phyloP scores from a whole-genome alignment of 2,888 invertebrate genomes.

The Dendrolimus houi region DNA sequence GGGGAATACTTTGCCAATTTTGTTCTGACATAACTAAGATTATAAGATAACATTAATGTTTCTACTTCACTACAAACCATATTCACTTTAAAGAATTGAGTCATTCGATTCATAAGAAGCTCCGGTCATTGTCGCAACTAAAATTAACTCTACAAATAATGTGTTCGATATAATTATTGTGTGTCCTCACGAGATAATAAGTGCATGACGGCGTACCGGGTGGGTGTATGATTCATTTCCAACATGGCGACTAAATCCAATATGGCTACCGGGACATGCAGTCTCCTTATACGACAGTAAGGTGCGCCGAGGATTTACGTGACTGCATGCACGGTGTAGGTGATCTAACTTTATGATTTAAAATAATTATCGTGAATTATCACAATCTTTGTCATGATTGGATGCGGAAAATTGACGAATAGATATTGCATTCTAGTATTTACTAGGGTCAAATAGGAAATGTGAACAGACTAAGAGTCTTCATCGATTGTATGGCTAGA shows the following conservation, averaged over 20 bases:
- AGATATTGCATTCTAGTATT: too few relatives aligned
- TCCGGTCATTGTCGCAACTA: not conserved
- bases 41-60: too few relatives aligned
- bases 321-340: not conserved
- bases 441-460: too few relatives aligned
- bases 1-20: too few relatives aligned
- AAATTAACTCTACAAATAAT: not conserved
- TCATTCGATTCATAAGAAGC: not conserved
- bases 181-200: not conserved
- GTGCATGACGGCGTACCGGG: slow-evolving; percentile 2
- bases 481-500: too few relatives aligned
- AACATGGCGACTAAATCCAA: slow-evolving; percentile 27
- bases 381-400: too few relatives aligned
- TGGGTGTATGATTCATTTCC: slow-evolving; percentile 26
- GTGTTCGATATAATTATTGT: not conserved
- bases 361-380: not conserved
- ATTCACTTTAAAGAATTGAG: not conserved
- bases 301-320: slow-evolving; percentile 19
- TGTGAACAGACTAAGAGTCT: too few relatives aligned
- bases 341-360: not conserved
- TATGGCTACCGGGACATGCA: slow-evolving; percentile 28
- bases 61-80: too few relatives aligned
- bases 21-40: too few relatives aligned
- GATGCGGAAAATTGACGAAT: too few relatives aligned
- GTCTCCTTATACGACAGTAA: slow-evolving; percentile 23